These are phyloP conservation scores for Zoanthus sansibaricus DNA, from an alignment of 92 coral and sea anemone genomes.

Conservation along the genomic window DNA sequence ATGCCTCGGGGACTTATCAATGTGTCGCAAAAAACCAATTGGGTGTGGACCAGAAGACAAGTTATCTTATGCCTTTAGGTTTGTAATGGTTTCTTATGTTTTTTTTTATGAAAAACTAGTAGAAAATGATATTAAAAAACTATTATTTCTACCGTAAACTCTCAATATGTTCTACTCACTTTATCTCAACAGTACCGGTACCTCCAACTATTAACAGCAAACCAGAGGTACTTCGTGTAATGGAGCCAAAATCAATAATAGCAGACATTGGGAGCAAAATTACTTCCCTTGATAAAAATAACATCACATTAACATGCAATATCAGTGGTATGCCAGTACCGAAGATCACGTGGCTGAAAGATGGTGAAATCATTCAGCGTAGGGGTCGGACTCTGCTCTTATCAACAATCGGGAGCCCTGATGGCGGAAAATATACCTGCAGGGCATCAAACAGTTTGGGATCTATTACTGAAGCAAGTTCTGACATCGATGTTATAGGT, in stretches of 20 bases:
- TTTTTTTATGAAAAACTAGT: no score
- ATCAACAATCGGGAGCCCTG: background rate
- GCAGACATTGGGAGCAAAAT: constrained; percentile 24
- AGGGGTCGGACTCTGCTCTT: constrained; percentile 2
- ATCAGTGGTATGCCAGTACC: constrained; percentile 24
- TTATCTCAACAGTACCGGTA: constrained; percentile 7
- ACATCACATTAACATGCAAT: constrained; percentile 16
- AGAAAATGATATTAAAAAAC: no score
- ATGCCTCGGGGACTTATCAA: constrained; percentile 46
- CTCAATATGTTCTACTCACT: no score
- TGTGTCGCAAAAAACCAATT: constrained; percentile 65
- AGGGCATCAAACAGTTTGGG: constrained; percentile 11
- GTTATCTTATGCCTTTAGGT: constrained; percentile 65
- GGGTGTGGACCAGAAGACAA: constrained; percentile 59
- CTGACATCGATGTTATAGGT: constrained; percentile 15
- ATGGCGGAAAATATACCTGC: constrained; percentile 25
- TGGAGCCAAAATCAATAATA: constrained; percentile 9
- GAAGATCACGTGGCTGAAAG: constrained; percentile 24
- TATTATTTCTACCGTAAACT: no score
- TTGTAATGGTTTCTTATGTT: background rate
- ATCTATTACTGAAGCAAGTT: constrained; percentile 9
- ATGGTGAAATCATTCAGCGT: background rate
- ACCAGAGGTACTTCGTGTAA: constrained; percentile 5
- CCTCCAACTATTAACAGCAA: constrained; percentile 17
- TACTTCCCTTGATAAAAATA: constrained; percentile 40